Evolutionary conservation across 1,140 invertebrate species (phyloP), one percentile per base, ranked within the genome.

Genomic region (Wasmannia auropunctata): DNA sequence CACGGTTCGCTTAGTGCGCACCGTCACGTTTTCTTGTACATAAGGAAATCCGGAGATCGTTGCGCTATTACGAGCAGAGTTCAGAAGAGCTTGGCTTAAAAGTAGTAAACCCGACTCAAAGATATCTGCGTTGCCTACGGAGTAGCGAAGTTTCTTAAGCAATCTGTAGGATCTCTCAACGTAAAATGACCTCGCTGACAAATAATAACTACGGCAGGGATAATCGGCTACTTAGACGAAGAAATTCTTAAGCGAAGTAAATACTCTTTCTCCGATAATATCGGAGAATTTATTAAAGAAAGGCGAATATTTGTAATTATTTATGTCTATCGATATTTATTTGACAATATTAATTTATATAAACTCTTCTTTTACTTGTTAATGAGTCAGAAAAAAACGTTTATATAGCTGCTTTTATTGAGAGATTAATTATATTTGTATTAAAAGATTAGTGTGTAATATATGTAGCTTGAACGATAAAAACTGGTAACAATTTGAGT

Each of bases 21-120:
- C 16, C 28, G 31, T 46, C 83, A 49, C n/a, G 28, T 86, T 80
- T 79, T 3, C 16, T 19, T n/a, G 28, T 16, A n/a, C 16, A 16
- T 31, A 22, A 22, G 43, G 28, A 87, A 63, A 72, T 88, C 63
- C 46, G 28, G 7, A 56, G 58, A 76, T 77, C 63, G 72, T 83
- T 81, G 63, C 28, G 40, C 10, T 65, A 49, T 87, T 86, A 70
- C 49, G 8, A 16, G 54, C 37, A 34, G 58, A 86, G 69, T 56
- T 37, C 28, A 46, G 37, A 75, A 67, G 51, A 70, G 49, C 49
- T 34, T 28, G 67, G 85, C 75, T 86, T 79, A 72, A 74, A 51
- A n/a, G 56, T 3, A 31, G 63, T 72, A 86, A 80, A 43, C 67
- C 22, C 37, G 16, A 14, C 14, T 56, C 51, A 40, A 56, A 37